Percentiles rank a stretch among this genome's conserved stretches.
Conservation (phyloP, 2,888 invertebrate genomes). For the Diarsia mendica region DNA sequence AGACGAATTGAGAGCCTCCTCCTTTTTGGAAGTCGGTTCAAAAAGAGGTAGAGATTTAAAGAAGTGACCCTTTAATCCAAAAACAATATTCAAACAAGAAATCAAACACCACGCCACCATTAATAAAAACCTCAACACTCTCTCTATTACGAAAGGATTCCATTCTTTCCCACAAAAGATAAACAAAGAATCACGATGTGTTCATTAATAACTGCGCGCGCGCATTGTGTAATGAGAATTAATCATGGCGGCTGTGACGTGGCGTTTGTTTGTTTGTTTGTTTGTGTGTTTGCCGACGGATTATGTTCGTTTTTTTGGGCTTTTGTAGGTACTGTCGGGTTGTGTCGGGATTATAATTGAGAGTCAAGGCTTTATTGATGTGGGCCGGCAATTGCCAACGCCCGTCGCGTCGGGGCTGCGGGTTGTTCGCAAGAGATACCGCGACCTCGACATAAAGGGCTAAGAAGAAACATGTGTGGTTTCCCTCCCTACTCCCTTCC, state of each 20-base stretch:
- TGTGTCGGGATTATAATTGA: slow-evolving; percentile 3
- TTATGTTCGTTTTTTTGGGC: slow-evolving; percentile 16
- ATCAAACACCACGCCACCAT: slow-evolving; percentile 1
- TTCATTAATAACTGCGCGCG: slow-evolving; percentile 63
- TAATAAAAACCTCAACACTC: slow-evolving; percentile 28
- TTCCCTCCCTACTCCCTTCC: too few relatives aligned
- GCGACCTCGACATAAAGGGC: too few relatives aligned
- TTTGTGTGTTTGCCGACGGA: slow-evolving; percentile 58
- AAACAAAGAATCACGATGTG: slow-evolving; percentile 55
- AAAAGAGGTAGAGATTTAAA: too few relatives aligned
- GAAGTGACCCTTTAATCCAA: neutral
- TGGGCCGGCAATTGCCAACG: too few relatives aligned
- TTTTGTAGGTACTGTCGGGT: slow-evolving; percentile 11
- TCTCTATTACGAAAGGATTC: slow-evolving; percentile 29
- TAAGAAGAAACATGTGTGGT: too few relatives aligned
- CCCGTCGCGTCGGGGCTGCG: too few relatives aligned
- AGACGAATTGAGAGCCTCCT: too few relatives aligned
- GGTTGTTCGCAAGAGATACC: too few relatives aligned
- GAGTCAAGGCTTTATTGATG: neutral
- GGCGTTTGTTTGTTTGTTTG: slow-evolving; percentile 61
- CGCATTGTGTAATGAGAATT: slow-evolving; percentile 60
- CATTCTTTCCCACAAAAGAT: slow-evolving; percentile 48
- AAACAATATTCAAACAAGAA: slow-evolving; percentile 13
- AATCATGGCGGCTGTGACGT: slow-evolving; percentile 58
- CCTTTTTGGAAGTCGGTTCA: too few relatives aligned